These are phyloP conservation scores for Luffia ferchaultella DNA, from an alignment of 2,888 invertebrate species.

Conservation along the genomic window DNA sequence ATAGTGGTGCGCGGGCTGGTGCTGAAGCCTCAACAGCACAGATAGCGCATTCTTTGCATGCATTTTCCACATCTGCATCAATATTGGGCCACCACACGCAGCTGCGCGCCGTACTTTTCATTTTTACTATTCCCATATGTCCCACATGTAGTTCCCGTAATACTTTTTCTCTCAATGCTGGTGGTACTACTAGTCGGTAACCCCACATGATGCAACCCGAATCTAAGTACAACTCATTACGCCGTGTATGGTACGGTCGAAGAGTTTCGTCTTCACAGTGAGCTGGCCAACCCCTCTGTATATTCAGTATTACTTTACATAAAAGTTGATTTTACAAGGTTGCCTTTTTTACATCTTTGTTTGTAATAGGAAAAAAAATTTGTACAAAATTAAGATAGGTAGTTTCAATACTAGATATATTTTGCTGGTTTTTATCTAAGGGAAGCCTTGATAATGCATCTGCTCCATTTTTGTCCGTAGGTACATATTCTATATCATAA, in stretches of 20 bases:
- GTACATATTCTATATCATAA: too few species aligned
- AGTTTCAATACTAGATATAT: neutral
- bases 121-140: slow-evolving; percentile 17
- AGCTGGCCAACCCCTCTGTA: slow-evolving; percentile 5
- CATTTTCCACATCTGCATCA: slow-evolving; percentile 11
- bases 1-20: too few species aligned
- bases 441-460: too few species aligned
- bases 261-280: neutral
- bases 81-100: slow-evolving; percentile 18
- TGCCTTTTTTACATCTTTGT: neutral
- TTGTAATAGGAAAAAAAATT: neutral
- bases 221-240: slow-evolving; percentile 5
- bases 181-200: slow-evolving; percentile 13
- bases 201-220: slow-evolving; percentile 10
- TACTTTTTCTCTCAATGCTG: slow-evolving; percentile 5
- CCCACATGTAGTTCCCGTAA: slow-evolving; percentile 13
- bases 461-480: too few species aligned
- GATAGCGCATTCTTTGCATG: too few species aligned
- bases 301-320: slow-evolving; percentile 3
- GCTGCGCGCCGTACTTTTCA: slow-evolving; percentile 13
- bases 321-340: slow-evolving; percentile 1
- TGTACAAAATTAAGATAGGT: slow-evolving; percentile 5
- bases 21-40: too few species aligned
- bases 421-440: too few species aligned
- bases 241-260: slow-evolving; percentile 2